phyloP scores from a whole-genome alignment of 2,888 invertebrate species.

The Drosophila borealis region DNA sequence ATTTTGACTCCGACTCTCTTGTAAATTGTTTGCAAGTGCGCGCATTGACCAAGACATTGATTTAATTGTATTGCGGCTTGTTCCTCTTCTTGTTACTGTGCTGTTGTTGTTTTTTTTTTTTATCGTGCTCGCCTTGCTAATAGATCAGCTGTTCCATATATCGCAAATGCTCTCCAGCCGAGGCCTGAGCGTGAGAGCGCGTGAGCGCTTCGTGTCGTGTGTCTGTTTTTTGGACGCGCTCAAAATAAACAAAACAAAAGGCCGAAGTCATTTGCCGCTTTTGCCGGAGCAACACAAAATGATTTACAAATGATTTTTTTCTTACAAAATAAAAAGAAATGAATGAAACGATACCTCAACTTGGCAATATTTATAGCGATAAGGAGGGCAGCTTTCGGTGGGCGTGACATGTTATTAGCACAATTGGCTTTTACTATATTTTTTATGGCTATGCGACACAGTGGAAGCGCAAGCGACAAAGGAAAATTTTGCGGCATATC shows the following conservation, averaged over 20 bases:
- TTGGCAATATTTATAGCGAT: not conserved
- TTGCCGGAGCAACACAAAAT: not conserved
- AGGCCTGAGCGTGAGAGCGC: not conserved
- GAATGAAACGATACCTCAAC: not conserved
- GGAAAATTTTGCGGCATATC: not conserved
- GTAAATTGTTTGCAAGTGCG: slow-evolving; percentile 25
- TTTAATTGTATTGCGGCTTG: slow-evolving; percentile 1
- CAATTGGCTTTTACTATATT: slow-evolving; percentile 14
- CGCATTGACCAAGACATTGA: slow-evolving; percentile 44
- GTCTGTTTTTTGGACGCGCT: no score
- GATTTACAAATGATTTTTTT: no score
- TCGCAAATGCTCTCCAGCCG: slow-evolving; percentile 16
- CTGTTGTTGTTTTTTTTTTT: not conserved
- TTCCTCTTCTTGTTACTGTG: slow-evolving; percentile 6
- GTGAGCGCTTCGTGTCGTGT: not conserved
- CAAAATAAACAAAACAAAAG: slow-evolving; percentile 9
- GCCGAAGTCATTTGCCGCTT: not conserved
- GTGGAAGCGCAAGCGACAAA: not conserved
- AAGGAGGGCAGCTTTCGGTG: slow-evolving; percentile 7
- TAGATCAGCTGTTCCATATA: slow-evolving; percentile 7
- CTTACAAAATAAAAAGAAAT: slow-evolving; percentile 9
- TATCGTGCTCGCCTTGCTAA: not conserved
- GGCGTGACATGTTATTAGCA: slow-evolving; percentile 7
- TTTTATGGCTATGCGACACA: not conserved
- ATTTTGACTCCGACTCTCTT: slow-evolving; percentile 39